phyloP scores from a whole-genome alignment of 1,140 invertebrate species.

The Panulirus ornatus region DNA sequence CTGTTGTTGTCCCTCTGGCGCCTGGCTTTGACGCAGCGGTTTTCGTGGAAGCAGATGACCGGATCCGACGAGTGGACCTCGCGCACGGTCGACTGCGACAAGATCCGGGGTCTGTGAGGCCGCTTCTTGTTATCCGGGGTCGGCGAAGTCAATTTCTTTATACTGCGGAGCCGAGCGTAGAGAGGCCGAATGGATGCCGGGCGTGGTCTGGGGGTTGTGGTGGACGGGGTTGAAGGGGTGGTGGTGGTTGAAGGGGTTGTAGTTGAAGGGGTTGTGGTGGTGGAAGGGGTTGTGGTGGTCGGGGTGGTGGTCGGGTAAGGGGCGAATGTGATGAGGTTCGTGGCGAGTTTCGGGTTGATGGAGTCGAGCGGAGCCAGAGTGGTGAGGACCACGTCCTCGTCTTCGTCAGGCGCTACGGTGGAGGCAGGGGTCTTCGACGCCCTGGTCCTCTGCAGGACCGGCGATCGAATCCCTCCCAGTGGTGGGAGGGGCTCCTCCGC shows the following conservation, averaged over 20 bases:
- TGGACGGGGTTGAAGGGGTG: background rate
- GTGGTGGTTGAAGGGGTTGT: slow-evolving; percentile 15
- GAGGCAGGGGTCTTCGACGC: too few relatives aligned
- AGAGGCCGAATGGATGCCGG: slow-evolving; percentile 57
- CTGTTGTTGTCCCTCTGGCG: too few relatives aligned
- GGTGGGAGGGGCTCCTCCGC: too few relatives aligned
- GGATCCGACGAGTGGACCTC: slow-evolving; percentile 57
- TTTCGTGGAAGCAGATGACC: slow-evolving; percentile 49
- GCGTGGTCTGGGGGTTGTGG: slow-evolving; percentile 29
- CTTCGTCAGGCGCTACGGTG: too few relatives aligned
- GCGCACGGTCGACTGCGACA: slow-evolving; percentile 39
- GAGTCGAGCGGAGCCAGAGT: too few relatives aligned
- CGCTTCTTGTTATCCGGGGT: slow-evolving; percentile 25
- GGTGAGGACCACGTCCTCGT: too few relatives aligned
- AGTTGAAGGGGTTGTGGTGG: background rate
- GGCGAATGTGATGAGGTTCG: too few relatives aligned
- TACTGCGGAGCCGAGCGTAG: slow-evolving; percentile 44
- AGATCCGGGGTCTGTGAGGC: slow-evolving; percentile 28
- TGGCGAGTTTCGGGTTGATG: too few relatives aligned
- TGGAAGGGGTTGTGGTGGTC: background rate
- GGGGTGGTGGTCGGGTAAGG: background rate
- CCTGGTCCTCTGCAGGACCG: too few relatives aligned
- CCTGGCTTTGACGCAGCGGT: slow-evolving; percentile 43
- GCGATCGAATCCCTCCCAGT: too few relatives aligned
- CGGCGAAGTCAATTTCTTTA: slow-evolving; percentile 20